Evolutionary conservation across 23 tunicate genomes (phyloP), one percentile per base, ranked within the genome.

Genomic region (Aplidium turbinatum): DNA sequence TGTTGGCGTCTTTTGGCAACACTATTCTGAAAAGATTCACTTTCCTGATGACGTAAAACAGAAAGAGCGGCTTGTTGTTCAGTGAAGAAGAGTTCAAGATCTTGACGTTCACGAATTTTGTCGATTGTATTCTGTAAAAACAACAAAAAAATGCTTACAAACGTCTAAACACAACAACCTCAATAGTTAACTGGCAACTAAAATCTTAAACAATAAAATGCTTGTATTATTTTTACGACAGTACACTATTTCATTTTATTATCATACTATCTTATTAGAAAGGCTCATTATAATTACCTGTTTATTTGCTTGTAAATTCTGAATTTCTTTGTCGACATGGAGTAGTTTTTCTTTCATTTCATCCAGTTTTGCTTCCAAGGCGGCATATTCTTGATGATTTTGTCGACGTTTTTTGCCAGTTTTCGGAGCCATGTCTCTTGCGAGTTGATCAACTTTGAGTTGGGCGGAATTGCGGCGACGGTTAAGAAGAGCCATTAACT

Each of bases 401-500:
- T 87, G 74, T 18, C 87, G 72, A 16, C 95, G 75, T 46, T 80
- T 80, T 68, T 85, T 75, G 0, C 87, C 95, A 13, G 95, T 73
- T 31, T 80, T 87, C 22, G 95, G 95, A 13, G 82, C 95, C 0
- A 87, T 52, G 38, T 87, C 82, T 58, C 68, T 75, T 21, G 87
- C 42, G 19, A 87, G 16, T 33, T 87, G 95, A 57, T 87, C 86
- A 55, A 87, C 82, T 48, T 87, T 87, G 0, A 87, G 64, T 39
- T 87, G 95, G 11, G 85, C 95, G 9, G 95, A 87, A 31, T 87
- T 87, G 33, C 95, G 75, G 29, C 95, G 58, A 0, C 77, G 34
- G 78, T 87, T 87, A 21, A 87, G 77, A 21, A 54, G 80, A 21
- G 95, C 85, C 77, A 87, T 65, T 47, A 21, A 61, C 62, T 87